A percentile compares a stretch with the other conserved stretches of the same genome.
phyloP scores from a whole-genome alignment of 2,797 vertebrate genomes.

The Choloepus didactylus region DNA sequence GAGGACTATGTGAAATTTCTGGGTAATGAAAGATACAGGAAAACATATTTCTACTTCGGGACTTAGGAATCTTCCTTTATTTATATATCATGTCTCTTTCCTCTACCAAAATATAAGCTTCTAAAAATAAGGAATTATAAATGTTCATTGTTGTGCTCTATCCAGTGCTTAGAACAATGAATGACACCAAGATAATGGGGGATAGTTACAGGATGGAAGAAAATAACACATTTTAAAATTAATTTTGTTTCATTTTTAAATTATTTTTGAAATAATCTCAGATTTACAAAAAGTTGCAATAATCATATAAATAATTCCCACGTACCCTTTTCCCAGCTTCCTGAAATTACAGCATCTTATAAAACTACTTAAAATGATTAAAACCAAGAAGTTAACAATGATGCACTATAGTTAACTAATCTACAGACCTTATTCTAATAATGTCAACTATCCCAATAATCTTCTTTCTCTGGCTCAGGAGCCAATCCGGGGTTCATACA shows the following conservation, averaged over 20 bases:
- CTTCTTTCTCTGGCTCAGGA: not conserved
- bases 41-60: not conserved
- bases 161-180: not conserved
- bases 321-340: not conserved
- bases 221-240: not conserved
- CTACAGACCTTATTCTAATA: not conserved
- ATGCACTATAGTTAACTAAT: not conserved
- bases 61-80: not conserved
- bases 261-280: not conserved
- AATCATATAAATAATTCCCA: not conserved
- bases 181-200: not conserved
- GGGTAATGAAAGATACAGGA: not conserved
- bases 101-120: not conserved
- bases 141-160: not conserved
- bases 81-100: not conserved
- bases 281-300: not conserved
- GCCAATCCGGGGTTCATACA: not conserved
- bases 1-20: not conserved
- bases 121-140: not conserved
- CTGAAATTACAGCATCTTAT: not conserved
- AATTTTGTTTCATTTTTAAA: not conserved
- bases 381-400: not conserved
- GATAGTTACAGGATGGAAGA: not conserved
- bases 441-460: not conserved
- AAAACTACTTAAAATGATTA: not conserved